phyloP scores from a whole-genome alignment of 2,113 vertebrate species.

The Pungitius pungitius region DNA sequence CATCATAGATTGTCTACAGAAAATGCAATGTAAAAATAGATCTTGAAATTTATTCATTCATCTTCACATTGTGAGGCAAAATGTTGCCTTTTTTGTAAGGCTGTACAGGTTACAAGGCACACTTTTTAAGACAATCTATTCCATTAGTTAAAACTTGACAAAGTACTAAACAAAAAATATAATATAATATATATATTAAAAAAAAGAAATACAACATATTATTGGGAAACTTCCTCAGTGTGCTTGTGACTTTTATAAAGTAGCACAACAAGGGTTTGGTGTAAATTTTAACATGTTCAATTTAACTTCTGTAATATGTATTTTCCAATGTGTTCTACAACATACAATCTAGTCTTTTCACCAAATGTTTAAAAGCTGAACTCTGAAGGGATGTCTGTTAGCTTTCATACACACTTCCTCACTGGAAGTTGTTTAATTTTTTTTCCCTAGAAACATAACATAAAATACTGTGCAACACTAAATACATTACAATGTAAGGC shows the following conservation, averaged over 20 bases:
- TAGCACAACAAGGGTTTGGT: constrained; percentile 41
- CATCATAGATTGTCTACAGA: constrained; percentile 1
- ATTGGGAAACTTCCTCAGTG: constrained; percentile 56
- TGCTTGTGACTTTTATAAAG: constrained; percentile 60
- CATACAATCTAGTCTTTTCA: constrained; percentile 30
- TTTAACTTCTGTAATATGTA: constrained; percentile 33
- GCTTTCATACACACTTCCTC: constrained; percentile 31
- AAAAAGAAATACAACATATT: constrained; percentile 57
- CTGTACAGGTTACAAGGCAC: constrained; percentile 77
- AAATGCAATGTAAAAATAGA: constrained; percentile 81
- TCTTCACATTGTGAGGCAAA: constrained; percentile 79
- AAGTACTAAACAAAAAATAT: constrained; percentile 72
- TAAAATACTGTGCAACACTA: constrained; percentile 61
- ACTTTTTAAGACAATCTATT: constrained; percentile 73
- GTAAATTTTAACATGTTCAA: constrained; percentile 20
- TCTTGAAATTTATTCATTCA: constrained; percentile 78
- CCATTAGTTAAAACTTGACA: constrained; percentile 62
- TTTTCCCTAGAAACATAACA: constrained; percentile 47
- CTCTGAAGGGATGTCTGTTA: constrained; percentile 39
- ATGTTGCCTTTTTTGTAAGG: constrained; percentile 70
- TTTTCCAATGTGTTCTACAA: constrained; percentile 46
- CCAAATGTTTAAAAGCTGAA: constrained; percentile 23
- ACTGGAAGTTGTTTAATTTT: constrained; percentile 7
- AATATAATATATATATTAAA: constrained; percentile 58
- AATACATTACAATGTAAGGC: constrained; percentile 54